Percentiles rank a stretch among this genome's conserved stretches.
Evolutionary conservation across 2,888 invertebrate species (phyloP).

Genomic region (Elmis aenea): DNA sequence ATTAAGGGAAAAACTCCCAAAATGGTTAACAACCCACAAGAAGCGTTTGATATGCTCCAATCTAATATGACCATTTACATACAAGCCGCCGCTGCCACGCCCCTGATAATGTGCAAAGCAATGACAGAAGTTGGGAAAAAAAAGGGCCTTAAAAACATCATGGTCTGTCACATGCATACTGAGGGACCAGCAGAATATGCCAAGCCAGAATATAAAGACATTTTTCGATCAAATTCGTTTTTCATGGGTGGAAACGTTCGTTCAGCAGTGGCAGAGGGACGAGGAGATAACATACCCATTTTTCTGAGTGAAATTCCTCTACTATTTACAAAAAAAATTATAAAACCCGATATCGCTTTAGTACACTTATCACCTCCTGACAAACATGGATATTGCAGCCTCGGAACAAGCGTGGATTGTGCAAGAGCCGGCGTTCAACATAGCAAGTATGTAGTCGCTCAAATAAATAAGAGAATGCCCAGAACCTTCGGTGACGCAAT

Average conservation of each 20-base stretch:
- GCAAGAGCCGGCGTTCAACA: no score
- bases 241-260: slow-evolving; percentile 94
- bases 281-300: slow-evolving; percentile 84
- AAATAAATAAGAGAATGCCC: slow-evolving; percentile 85
- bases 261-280: slow-evolving; percentile 78
- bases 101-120: slow-evolving; percentile 71
- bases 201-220: slow-evolving; percentile 80
- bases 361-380: no score
- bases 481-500: no score
- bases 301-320: slow-evolving; percentile 91
- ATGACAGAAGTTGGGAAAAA: slow-evolving; percentile 76
- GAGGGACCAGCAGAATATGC: no score
- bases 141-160: slow-evolving; percentile 60
- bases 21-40: slow-evolving; percentile 68
- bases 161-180: no score
- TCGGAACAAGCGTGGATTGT: no score
- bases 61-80: slow-evolving; percentile 85
- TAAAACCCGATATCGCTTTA: no score
- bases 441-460: no score
- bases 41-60: slow-evolving; percentile 70
- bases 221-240: slow-evolving; percentile 78
- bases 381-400: no score
- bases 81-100: slow-evolving; percentile 91
- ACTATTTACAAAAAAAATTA: no score
- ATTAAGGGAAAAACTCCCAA: slow-evolving; percentile 67